Conservation (phyloP, 2,888 invertebrate genomes). For the Eubasilissa splendida region DNA sequence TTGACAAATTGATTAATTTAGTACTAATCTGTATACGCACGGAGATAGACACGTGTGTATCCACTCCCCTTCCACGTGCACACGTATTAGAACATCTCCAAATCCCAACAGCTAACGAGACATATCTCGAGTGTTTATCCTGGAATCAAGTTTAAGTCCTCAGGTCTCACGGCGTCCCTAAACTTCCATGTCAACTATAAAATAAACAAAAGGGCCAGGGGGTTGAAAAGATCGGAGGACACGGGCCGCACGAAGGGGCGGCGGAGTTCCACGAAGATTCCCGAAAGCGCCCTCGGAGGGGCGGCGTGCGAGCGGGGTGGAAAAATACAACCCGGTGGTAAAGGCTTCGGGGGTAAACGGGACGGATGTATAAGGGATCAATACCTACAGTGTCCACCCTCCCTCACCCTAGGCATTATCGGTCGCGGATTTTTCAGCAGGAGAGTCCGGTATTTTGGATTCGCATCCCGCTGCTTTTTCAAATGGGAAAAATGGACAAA, state of each 20-base stretch:
- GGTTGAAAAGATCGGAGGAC: slow-evolving; percentile 40
- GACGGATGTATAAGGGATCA: slow-evolving; percentile 55
- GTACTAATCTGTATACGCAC: not conserved
- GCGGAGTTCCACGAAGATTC: slow-evolving; percentile 53
- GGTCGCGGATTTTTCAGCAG: slow-evolving; percentile 55
- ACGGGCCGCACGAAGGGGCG: slow-evolving; percentile 27
- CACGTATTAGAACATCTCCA: slow-evolving; percentile 10
- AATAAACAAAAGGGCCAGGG: slow-evolving; percentile 56
- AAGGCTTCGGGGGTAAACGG: slow-evolving; percentile 47
- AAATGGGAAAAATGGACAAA: slow-evolving; percentile 49
- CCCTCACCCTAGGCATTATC: slow-evolving; percentile 46
- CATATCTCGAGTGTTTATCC: slow-evolving; percentile 52
- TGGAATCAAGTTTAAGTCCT: slow-evolving; percentile 54
- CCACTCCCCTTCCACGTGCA: slow-evolving; percentile 1
- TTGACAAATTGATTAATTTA: not conserved
- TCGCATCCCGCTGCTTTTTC: slow-evolving; percentile 51
- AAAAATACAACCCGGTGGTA: slow-evolving; percentile 33
- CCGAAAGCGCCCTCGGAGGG: slow-evolving; percentile 52
- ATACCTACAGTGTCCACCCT: slow-evolving; percentile 52
- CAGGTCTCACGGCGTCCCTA: slow-evolving; percentile 47
- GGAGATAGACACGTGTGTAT: slow-evolving; percentile 2
- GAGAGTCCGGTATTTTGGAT: slow-evolving; percentile 45
- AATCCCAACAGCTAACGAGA: slow-evolving; percentile 38
- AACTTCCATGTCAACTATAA: slow-evolving; percentile 57
- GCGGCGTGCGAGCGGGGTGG: slow-evolving; percentile 47